Evolutionary conservation across 2,888 invertebrate genomes (phyloP).

Genomic region (Dryomyza anilis): DNA sequence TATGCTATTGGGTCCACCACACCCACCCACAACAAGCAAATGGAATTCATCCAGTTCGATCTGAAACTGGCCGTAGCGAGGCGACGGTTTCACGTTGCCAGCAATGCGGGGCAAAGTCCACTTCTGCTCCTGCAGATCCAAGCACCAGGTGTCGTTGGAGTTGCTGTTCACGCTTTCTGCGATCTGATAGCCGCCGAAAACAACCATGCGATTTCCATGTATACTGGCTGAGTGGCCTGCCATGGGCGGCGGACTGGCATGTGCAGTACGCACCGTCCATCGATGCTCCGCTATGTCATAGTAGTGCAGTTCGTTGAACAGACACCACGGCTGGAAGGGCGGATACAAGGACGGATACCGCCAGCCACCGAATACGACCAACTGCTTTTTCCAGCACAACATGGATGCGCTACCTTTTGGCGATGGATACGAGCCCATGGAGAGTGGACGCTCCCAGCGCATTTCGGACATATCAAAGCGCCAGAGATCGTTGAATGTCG

Average conservation of each 20-base stretch:
- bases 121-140: constrained; percentile 74
- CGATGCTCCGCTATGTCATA: constrained; percentile 81
- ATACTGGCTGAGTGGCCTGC: constrained; percentile 94
- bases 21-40: constrained; percentile 83
- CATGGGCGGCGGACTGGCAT: constrained; percentile 62
- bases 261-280: constrained; percentile 66
- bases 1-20: constrained; percentile 83
- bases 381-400: constrained; percentile 81
- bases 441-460: constrained; percentile 82
- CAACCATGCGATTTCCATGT: constrained; percentile 79
- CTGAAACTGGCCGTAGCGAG: constrained; percentile 93
- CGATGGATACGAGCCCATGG: constrained; percentile 82
- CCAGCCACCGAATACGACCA: constrained; percentile 95
- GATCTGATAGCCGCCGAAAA: constrained; percentile 75
- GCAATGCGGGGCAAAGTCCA: constrained; percentile 79
- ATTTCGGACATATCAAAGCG: constrained; percentile 84
- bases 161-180: constrained; percentile 63
- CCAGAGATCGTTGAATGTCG: constrained; percentile 98
- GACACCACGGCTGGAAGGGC: constrained; percentile 80
- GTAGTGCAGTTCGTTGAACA: constrained; percentile 91
- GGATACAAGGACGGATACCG: constrained; percentile 88
- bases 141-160: constrained; percentile 88
- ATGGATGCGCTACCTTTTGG: constrained; percentile 95
- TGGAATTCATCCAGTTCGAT: constrained; percentile 78
- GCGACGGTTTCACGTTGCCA: constrained; percentile 71